Percentiles rank a stretch among this genome's conserved stretches.
Conservation (phyloP, 2,888 invertebrate species). For the Tubulanus polymorphus region DNA sequence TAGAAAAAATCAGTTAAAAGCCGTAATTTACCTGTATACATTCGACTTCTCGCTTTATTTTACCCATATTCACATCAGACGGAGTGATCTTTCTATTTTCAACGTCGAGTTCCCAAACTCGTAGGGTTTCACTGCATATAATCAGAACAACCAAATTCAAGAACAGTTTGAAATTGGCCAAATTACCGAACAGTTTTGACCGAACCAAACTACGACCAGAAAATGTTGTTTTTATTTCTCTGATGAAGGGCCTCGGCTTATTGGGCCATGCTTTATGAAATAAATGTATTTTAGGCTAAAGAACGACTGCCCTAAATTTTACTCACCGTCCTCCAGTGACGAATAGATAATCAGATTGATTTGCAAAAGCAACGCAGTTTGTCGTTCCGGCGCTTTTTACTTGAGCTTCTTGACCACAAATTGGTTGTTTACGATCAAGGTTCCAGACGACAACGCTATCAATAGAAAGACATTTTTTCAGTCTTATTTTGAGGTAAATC, state of each 20-base stretch:
- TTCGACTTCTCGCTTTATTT: conserved; percentile 71
- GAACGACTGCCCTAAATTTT: too few species aligned
- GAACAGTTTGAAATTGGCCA: too few species aligned
- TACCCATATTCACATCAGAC: conserved; percentile 72
- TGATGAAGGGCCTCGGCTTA: too few species aligned
- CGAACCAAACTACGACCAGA: too few species aligned
- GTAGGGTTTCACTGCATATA: conserved; percentile 45
- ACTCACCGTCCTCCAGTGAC: conserved; percentile 55
- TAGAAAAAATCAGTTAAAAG: too few species aligned
- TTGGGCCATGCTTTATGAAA: too few species aligned
- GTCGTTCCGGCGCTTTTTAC: conserved; percentile 72
- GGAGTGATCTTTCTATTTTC: conserved; percentile 67
- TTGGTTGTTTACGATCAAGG: conserved; percentile 60
- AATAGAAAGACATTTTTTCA: conserved; percentile 4
- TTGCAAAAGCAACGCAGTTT: conserved; percentile 56
- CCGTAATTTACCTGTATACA: conserved; percentile 67
- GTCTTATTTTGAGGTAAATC: neutral
- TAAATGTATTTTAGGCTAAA: too few species aligned
- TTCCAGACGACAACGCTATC: conserved; percentile 78
- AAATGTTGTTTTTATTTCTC: too few species aligned
- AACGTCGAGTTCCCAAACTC: conserved; percentile 55
- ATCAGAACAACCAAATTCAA: too few species aligned
- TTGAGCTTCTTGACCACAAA: conserved; percentile 63
- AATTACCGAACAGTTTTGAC: too few species aligned
- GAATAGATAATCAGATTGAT: conserved; percentile 46